Percentiles rank a stretch among this genome's conserved stretches.
phyloP scores from a whole-genome alignment of 2,113 vertebrate genomes.

The Pungitius pungitius region DNA sequence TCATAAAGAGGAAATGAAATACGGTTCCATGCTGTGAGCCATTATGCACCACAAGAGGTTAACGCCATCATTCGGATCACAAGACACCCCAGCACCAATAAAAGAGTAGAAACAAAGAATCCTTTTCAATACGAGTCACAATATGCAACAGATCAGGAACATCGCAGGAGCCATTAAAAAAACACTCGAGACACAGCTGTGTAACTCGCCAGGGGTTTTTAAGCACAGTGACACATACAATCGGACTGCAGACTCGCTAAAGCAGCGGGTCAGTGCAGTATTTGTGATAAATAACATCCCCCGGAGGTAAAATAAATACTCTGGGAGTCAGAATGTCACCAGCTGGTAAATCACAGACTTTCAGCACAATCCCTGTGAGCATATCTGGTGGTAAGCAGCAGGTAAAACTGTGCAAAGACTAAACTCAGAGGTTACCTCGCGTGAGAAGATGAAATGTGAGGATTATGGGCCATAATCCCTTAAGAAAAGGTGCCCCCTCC shows the following conservation, averaged over 20 bases:
- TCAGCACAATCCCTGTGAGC: conserved; percentile 14
- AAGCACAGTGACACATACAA: conserved; percentile 19
- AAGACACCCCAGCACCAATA: conserved; percentile 70
- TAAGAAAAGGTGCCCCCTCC: conserved; percentile 48
- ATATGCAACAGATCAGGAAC: conserved; percentile 60
- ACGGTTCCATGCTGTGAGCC: conserved; percentile 58
- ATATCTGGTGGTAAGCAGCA: conserved; percentile 32
- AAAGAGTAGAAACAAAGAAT: conserved; percentile 72
- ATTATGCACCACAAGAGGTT: conserved; percentile 71
- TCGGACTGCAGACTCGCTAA: conserved; percentile 23
- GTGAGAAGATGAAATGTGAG: conserved; percentile 57
- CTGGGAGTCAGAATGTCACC: conserved; percentile 9
- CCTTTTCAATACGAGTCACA: conserved; percentile 63
- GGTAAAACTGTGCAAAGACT: conserved; percentile 7
- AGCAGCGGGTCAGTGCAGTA: conserved; percentile 8
- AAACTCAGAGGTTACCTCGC: conserved; percentile 27
- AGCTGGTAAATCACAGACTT: conserved; percentile 24
- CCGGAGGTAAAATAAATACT: neutral
- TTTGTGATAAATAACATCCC: conserved; percentile 16
- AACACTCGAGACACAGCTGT: conserved; percentile 17
- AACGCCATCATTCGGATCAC: conserved; percentile 79
- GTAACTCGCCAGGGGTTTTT: conserved; percentile 27
- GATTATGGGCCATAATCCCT: conserved; percentile 53
- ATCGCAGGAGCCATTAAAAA: conserved; percentile 38
- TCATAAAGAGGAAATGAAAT: conserved; percentile 63